Evolutionary conservation across 2,797 vertebrate genomes (phyloP).

Genomic region (Tolypeutes matacus): DNA sequence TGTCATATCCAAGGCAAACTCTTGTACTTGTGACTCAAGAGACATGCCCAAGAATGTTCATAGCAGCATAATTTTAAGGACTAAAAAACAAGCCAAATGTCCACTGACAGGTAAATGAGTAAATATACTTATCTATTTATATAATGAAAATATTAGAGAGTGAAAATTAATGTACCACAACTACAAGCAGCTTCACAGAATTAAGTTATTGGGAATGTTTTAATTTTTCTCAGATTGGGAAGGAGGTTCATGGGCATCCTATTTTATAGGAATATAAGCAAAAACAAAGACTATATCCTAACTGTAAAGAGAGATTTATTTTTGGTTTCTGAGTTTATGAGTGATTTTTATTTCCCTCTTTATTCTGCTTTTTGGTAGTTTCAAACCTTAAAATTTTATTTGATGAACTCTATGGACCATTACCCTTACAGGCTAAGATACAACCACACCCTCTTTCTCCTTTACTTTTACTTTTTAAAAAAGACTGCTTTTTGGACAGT

Average conservation of each 20-base stretch:
- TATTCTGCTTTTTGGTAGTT: neutral
- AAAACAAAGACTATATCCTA: neutral
- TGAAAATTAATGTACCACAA: neutral
- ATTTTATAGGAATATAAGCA: neutral
- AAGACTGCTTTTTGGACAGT: neutral
- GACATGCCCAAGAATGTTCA: neutral
- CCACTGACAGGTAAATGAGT: neutral
- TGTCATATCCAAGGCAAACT: neutral
- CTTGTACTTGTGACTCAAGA: neutral
- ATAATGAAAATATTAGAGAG: neutral
- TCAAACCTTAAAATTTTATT: constrained; percentile 18
- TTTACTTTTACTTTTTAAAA: neutral
- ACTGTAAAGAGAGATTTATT: neutral
- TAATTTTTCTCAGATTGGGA: neutral
- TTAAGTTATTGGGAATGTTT: neutral
- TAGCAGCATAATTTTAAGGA: neutral
- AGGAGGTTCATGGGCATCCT: neutral
- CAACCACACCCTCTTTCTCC: neutral
- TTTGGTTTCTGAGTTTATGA: neutral
- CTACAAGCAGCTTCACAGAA: neutral
- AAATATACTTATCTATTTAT: neutral
- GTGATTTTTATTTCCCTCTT: neutral
- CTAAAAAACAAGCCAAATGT: neutral
- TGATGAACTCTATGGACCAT: neutral
- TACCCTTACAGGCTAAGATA: neutral